These are phyloP conservation scores for Serilophus lunatus DNA, from an alignment of 2,113 vertebrate genomes.

Conservation along the genomic window DNA sequence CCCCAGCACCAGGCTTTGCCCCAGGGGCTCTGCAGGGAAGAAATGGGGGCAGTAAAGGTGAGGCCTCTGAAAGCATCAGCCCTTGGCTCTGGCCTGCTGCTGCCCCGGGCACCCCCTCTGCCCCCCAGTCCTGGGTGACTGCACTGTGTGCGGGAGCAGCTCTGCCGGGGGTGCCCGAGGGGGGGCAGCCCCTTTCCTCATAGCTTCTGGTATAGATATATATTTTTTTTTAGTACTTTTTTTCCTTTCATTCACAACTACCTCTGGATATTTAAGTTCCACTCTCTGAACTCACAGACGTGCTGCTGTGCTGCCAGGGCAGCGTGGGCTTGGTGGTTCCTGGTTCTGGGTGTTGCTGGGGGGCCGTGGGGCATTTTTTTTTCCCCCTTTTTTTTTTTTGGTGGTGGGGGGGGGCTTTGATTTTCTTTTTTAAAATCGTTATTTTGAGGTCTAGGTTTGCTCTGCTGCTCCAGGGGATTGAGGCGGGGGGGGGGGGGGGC, in stretches of 20 bases:
- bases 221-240: background rate
- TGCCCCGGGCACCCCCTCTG: background rate
- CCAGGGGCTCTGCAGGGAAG: background rate
- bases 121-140: background rate
- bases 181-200: background rate
- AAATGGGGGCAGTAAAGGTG: background rate
- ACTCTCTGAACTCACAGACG: conserved; percentile 61
- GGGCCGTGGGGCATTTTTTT: background rate
- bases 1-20: background rate
- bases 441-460: background rate
- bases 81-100: background rate
- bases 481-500: background rate
- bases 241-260: conserved; percentile 77
- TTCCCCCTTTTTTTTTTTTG: background rate
- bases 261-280: conserved; percentile 80
- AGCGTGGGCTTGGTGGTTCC: background rate
- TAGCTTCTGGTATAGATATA: background rate
- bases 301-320: conserved; percentile 60
- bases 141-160: background rate
- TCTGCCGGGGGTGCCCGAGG: background rate
- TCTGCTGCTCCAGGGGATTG: conserved; percentile 42
- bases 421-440: background rate
- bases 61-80: background rate
- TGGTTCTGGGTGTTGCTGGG: background rate
- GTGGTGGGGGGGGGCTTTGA: too few species aligned